Evolutionary conservation across 2,797 vertebrate species (phyloP).

Genomic region (Vultur gryphus): DNA sequence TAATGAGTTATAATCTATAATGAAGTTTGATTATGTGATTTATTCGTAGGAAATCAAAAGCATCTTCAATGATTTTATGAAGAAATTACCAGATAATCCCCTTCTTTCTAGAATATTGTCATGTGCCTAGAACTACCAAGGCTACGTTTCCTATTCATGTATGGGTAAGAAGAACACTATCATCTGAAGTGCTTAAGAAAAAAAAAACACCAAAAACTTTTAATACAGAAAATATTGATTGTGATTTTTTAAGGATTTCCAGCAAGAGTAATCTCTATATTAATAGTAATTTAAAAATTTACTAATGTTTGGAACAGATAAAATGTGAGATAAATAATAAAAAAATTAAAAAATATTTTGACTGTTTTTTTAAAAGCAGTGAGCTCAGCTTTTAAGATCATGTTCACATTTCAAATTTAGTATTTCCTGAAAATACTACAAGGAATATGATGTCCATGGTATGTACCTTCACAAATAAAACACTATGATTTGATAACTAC

Average conservation of each 20-base stretch:
- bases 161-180: background rate
- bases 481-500: background rate
- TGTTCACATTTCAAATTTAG: background rate
- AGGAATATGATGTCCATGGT: background rate
- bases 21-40: background rate
- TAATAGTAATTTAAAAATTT: background rate
- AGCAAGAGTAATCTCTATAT: background rate
- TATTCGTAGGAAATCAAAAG: background rate
- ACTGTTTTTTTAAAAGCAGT: background rate
- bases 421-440: background rate
- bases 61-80: background rate
- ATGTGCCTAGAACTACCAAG: background rate
- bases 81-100: background rate
- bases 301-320: background rate
- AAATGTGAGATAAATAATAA: background rate
- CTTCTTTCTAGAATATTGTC: background rate
- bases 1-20: background rate
- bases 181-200: background rate
- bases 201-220: background rate
- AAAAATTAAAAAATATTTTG: rapidly evolving
- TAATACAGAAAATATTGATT: background rate
- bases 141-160: background rate
- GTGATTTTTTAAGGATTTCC: background rate
- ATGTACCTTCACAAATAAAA: background rate
- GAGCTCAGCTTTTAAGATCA: background rate